These are phyloP conservation scores for Aleiodes leptofemur DNA, from an alignment of 2,888 invertebrate species.

Conservation along the genomic window DNA sequence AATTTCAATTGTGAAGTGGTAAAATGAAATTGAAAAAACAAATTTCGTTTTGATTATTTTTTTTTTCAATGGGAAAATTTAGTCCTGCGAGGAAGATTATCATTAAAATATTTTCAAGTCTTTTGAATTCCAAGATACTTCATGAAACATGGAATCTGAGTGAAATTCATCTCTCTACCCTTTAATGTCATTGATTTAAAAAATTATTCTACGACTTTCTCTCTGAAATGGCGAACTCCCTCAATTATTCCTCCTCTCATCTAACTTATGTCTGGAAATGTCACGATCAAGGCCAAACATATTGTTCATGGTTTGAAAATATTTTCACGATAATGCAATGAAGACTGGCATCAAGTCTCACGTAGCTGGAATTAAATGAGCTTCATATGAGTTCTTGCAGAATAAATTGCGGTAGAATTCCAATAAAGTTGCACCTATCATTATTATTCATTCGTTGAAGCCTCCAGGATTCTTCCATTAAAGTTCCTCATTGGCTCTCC, in stretches of 20 bases:
- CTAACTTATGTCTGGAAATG: neutral
- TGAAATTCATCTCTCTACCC: too few species aligned
- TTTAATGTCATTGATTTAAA: too few species aligned
- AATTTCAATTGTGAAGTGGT: neutral
- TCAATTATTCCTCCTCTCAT: neutral
- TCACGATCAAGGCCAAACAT: constrained; percentile 38
- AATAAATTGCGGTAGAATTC: too few species aligned
- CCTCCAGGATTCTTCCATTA: too few species aligned
- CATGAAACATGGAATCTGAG: too few species aligned
- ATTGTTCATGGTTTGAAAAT: neutral
- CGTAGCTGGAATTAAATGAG: neutral
- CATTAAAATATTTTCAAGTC: too few species aligned
- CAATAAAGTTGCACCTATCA: too few species aligned
- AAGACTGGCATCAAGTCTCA: neutral
- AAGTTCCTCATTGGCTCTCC: too few species aligned
- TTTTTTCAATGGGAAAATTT: neutral
- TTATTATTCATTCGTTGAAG: too few species aligned
- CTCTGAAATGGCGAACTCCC: neutral
- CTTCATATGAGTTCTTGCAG: neutral
- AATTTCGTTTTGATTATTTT: neutral
- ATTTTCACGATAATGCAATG: constrained; percentile 1
- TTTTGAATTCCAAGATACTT: too few species aligned
- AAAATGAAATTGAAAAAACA: neutral
- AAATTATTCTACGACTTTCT: constrained; percentile 27
- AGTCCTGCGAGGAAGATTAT: neutral